Conservation (phyloP, 2,888 invertebrate genomes). For the Pachycephus smyrnensis region DNA sequence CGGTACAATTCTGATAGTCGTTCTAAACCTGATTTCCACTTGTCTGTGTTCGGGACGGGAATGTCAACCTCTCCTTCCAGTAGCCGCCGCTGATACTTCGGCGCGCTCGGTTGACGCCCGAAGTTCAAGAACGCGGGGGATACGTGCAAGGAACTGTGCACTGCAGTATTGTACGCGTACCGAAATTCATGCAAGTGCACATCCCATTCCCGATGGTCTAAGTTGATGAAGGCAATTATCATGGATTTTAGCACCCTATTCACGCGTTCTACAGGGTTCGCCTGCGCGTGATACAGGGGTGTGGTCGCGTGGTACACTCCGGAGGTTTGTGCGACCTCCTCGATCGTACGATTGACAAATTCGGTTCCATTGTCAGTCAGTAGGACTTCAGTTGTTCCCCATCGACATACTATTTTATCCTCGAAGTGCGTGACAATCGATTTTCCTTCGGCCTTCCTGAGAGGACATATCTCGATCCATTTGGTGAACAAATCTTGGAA, state of each 20-base stretch:
- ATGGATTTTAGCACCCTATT: constrained; percentile 38
- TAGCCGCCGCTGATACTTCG: no score
- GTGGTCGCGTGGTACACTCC: constrained; percentile 18
- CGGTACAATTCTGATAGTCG: no score
- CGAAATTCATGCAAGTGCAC: constrained; percentile 30
- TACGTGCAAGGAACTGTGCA: constrained; percentile 24
- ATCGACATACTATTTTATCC: constrained; percentile 28
- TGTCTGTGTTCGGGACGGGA: no score
- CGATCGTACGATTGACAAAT: constrained; percentile 25
- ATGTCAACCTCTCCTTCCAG: no score
- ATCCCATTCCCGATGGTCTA: constrained; percentile 40
- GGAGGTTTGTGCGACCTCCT: constrained; percentile 17
- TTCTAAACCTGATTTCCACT: no score
- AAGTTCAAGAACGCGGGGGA: constrained; percentile 35
- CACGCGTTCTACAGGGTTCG: constrained; percentile 40
- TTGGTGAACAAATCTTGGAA: constrained; percentile 36
- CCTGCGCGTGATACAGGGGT: constrained; percentile 38
- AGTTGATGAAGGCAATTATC: constrained; percentile 26
- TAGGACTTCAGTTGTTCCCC: constrained; percentile 30
- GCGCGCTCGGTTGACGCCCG: constrained; percentile 18
- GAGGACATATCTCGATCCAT: constrained; percentile 27
- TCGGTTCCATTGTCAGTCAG: constrained; percentile 37
- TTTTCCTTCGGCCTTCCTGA: constrained; percentile 26
- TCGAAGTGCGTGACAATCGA: constrained; percentile 24
- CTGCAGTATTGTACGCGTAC: constrained; percentile 35